Evolutionary conservation across 2,888 invertebrate genomes (phyloP).

Genomic region (Aphrophora alni): DNA sequence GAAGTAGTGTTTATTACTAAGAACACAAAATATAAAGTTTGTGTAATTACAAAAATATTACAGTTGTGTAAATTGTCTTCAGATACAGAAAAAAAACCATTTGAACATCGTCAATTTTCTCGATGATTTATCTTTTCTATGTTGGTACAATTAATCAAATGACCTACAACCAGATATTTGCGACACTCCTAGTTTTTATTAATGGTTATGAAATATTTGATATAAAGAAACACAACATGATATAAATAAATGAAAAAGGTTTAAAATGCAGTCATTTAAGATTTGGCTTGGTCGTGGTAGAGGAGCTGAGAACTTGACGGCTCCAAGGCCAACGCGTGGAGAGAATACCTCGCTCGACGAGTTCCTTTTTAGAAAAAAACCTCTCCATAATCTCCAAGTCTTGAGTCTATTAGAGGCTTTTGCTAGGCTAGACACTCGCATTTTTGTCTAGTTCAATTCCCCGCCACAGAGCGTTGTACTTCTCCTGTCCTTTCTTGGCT

Average conservation of each 20-base stretch:
- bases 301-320: neutral
- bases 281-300: neutral
- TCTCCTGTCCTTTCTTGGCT: neutral
- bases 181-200: neutral
- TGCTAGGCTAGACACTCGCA: slow-evolving; percentile 9
- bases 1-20: too few relatives aligned
- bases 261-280: neutral
- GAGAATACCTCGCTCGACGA: neutral
- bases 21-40: too few relatives aligned
- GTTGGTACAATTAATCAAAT: too few relatives aligned
- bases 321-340: neutral
- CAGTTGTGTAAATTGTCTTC: too few relatives aligned
- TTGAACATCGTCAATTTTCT: too few relatives aligned
- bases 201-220: neutral
- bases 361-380: slow-evolving; percentile 9
- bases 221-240: neutral
- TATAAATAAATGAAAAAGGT: neutral
- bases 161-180: neutral
- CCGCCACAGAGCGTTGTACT: neutral
- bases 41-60: too few relatives aligned
- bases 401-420: neutral
- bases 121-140: too few relatives aligned
- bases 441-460: slow-evolving; percentile 1
- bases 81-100: too few relatives aligned
- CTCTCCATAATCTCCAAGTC: neutral